Evolutionary conservation across 2,113 vertebrate genomes (phyloP).

Genomic region (Zootoca vivipara): DNA sequence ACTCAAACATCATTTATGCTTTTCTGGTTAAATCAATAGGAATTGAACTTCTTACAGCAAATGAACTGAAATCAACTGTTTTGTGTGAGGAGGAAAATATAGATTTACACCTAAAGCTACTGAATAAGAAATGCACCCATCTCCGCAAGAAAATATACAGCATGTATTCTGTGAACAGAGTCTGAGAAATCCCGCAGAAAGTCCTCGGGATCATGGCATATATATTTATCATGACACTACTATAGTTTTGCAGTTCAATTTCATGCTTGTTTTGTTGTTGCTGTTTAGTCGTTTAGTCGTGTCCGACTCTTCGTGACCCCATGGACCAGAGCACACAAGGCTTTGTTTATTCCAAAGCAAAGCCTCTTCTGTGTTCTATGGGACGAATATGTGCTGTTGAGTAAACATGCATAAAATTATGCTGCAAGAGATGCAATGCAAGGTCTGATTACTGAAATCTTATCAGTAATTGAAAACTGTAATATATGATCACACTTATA

Average conservation of each 20-base stretch:
- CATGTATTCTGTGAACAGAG: not conserved
- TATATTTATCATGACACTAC: not conserved
- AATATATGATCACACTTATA: not conserved
- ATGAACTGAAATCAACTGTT: not conserved
- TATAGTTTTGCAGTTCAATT: not conserved
- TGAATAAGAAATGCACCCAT: not conserved
- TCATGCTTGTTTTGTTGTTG: too few species aligned
- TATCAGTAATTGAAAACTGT: not conserved
- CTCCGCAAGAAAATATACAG: not conserved
- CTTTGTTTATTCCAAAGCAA: not conserved
- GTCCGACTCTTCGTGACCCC: too few species aligned
- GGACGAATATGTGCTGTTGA: not conserved
- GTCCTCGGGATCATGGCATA: not conserved
- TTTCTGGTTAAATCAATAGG: not conserved
- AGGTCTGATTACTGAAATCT: not conserved
- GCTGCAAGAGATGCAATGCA: not conserved
- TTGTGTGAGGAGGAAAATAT: not conserved
- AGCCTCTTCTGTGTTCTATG: not conserved
- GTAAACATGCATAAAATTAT: not conserved
- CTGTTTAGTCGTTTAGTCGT: too few species aligned
- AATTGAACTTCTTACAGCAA: not conserved
- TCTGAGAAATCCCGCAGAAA: not conserved
- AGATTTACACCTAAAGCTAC: not conserved
- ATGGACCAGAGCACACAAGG: too few species aligned
- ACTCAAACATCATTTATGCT: not conserved